Base-by-base conservation (phyloP, 2,113 vertebrate species). In the Malurus elegans region DNA sequence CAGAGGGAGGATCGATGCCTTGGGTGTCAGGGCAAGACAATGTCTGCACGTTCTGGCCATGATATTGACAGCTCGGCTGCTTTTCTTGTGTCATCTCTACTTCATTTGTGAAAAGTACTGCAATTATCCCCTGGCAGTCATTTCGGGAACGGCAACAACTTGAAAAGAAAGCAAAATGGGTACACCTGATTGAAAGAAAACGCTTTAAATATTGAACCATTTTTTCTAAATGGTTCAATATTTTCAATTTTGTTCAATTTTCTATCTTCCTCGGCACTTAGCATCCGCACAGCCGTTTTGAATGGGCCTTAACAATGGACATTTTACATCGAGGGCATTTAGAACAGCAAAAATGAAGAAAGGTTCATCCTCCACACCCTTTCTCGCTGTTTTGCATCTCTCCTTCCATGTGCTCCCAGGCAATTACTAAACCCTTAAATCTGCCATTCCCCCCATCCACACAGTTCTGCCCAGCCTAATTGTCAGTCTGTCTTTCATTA, bases 151-250 rank as follows among this genome's bases (percentile, higher is more conserved):
- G 87, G 92, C 88, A 89, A 18, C 90, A 81, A 96, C 97, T 97
- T 96, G 94, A 97, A 97, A 98, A 97, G 96, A 95, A 96, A 90
- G 79, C 92, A 89, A 47, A 95, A 92, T 92, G 93, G 92, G 93
- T 92, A 93, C 92, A 89, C 93, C 91, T 98, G 98, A 98, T 97
- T 96, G 97, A 93, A 97, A 92, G 97, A 95, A 97, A 97, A 94
- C 78, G 90, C 93, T 89, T 86, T 93, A 94, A 97, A 98, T 98
- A 97, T 97, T 95, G 95, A 93, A 95, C 87, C 1, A 16, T 57
- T 62, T 73, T 64, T 75, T 75, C 72, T 69, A 26, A 86, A 75
- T 36, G 73, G 86, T 50, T 84, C 92, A 26, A 83, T 90, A 83
- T 76, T 90, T 83, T 62, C 64, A 83, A 67, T 90, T 90, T 70